phyloP scores from a whole-genome alignment of 2,797 vertebrate genomes.

The Danio albolineatus region DNA sequence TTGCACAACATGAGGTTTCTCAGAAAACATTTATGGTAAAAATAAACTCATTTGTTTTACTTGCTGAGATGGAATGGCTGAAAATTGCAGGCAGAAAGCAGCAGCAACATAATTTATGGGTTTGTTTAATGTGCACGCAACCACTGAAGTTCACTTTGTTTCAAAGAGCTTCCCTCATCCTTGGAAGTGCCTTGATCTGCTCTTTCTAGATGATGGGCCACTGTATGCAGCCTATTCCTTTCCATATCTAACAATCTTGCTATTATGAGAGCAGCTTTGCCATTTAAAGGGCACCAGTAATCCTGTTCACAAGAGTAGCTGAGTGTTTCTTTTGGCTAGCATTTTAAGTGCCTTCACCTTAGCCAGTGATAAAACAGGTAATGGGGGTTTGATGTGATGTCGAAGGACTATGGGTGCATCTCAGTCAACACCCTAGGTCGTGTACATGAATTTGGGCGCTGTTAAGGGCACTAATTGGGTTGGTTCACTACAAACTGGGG shows the following conservation, averaged over 20 bases:
- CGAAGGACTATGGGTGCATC: slow-evolving; percentile 21
- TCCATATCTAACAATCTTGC: slow-evolving; percentile 49
- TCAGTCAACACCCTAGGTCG: too few relatives aligned
- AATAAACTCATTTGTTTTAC: slow-evolving; percentile 2
- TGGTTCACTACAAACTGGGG: too few relatives aligned
- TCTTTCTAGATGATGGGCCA: slow-evolving; percentile 39
- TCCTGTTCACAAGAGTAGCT: slow-evolving; percentile 31
- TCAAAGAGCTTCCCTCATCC: slow-evolving; percentile 19
- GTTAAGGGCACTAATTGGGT: too few relatives aligned
- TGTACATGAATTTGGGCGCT: too few relatives aligned
- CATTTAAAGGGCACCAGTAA: slow-evolving; percentile 51
- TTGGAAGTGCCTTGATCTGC: slow-evolving; percentile 21
- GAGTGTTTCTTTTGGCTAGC: slow-evolving; percentile 30
- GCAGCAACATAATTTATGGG: neutral
- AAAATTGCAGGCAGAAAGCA: neutral
- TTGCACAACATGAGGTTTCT: slow-evolving; percentile 11
- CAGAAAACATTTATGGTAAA: neutral
- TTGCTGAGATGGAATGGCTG: neutral
- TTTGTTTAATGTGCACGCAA: neutral
- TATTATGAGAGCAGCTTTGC: slow-evolving; percentile 53
- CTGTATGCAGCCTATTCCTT: slow-evolving; percentile 31
- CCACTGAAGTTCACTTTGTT: slow-evolving; percentile 11
- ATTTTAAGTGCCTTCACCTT: slow-evolving; percentile 42
- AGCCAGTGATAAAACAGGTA: slow-evolving; percentile 35
- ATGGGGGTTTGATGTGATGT: slow-evolving; percentile 24